phyloP scores from a whole-genome alignment of 2,888 invertebrate genomes.

The Metallyticus violacea region DNA sequence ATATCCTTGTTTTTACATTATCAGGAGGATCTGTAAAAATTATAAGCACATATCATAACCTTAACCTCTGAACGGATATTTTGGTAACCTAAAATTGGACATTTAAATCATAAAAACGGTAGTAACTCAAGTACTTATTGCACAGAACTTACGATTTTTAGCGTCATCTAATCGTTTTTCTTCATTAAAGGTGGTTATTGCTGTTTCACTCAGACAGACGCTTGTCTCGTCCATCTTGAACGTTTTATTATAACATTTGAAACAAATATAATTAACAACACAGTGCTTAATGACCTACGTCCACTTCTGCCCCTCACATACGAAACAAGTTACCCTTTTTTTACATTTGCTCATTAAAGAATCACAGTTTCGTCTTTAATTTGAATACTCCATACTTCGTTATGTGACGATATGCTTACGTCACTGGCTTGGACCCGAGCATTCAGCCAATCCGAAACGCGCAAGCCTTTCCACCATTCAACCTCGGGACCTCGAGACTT shows the following conservation, averaged over 20 bases:
- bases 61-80: background rate
- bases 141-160: background rate
- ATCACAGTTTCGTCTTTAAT: background rate
- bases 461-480: too few relatives aligned
- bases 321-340: too few relatives aligned
- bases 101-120: background rate
- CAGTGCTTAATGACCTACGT: too few relatives aligned
- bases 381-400: background rate
- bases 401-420: too few relatives aligned
- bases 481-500: too few relatives aligned
- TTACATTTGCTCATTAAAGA: background rate
- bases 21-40: constrained; percentile 4
- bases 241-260: constrained; percentile 15
- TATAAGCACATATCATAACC: background rate
- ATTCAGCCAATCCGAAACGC: too few relatives aligned
- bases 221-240: constrained; percentile 24
- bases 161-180: background rate
- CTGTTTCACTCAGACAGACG: background rate
- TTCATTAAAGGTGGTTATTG: background rate
- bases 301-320: too few relatives aligned
- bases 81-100: background rate
- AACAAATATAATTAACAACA: background rate
- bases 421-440: too few relatives aligned
- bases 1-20: constrained; percentile 48
- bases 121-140: background rate